phyloP scores from a whole-genome alignment of 2,888 invertebrate genomes.

The Chydorus sphaericus region DNA sequence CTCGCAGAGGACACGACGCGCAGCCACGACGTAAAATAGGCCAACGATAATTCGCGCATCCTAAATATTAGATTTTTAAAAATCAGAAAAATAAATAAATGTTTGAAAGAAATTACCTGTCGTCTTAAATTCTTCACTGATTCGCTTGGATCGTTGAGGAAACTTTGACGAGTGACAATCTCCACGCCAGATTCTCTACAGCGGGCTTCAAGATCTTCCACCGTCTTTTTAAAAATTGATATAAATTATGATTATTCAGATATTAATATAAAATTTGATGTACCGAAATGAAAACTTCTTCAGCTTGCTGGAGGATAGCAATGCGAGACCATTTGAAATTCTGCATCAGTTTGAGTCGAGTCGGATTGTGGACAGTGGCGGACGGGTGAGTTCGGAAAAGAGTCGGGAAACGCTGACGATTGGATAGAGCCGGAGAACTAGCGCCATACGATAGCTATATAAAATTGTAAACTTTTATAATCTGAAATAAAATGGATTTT shows the following conservation, averaged over 20 bases:
- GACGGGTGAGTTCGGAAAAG: slow-evolving; percentile 98
- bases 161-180: slow-evolving; percentile 91
- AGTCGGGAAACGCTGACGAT: slow-evolving; percentile 91
- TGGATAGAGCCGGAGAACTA: slow-evolving; percentile 93
- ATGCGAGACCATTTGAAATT: slow-evolving; percentile 95
- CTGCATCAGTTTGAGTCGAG: slow-evolving; percentile 87
- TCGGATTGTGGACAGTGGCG: slow-evolving; percentile 97
- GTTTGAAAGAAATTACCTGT: slow-evolving; percentile 33
- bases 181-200: slow-evolving; percentile 86
- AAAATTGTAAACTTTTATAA: slow-evolving; percentile 16
- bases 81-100: background rate
- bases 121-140: slow-evolving; percentile 85
- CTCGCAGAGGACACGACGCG: slow-evolving; percentile 89
- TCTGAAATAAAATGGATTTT: slow-evolving; percentile 4
- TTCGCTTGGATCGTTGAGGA: slow-evolving; percentile 90
- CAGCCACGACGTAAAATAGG: slow-evolving; percentile 95
- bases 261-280: slow-evolving; percentile 26
- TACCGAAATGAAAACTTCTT: slow-evolving; percentile 92
- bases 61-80: slow-evolving; percentile 17
- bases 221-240: slow-evolving; percentile 50
- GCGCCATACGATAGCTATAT: slow-evolving; percentile 92
- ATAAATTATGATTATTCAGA: background rate
- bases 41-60: slow-evolving; percentile 97
- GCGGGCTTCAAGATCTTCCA: slow-evolving; percentile 87
- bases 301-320: slow-evolving; percentile 94